Evolutionary conservation across 2,113 vertebrate species (phyloP), one percentile per base, ranked within the genome.

Genomic region (Cyrtonyx montezumae): DNA sequence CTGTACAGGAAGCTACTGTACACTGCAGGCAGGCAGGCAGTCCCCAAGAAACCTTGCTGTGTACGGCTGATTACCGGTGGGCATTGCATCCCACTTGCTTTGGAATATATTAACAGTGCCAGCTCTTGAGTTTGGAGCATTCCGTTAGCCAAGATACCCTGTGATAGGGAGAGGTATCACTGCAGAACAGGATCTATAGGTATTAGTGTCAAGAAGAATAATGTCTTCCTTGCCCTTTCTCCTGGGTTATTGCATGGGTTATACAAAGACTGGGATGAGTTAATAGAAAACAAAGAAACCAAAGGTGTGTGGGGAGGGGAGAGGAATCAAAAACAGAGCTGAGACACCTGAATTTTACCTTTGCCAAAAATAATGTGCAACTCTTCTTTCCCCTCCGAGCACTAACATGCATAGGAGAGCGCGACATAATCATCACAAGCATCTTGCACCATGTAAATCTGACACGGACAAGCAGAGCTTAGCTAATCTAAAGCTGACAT

Each of bases 141-240:
- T 94, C 95, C 82, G 82, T 93, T 95, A 84, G 58, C 95, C 49
- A 63, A 95, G 96, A 87, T 96, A 71, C 66, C 96, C 91, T 9
- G 56, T 87, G 96, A 92, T 93, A 88, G 86, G 83, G 88, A 90
- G 89, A 93, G 88, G 93, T 87, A 93, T 95, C 95, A 70, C 95
- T 55, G 93, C 81, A 66, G 92, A 96, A 89, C 78, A 88, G 95
- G 91, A 91, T 97, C 93, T 91, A 8, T 96, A 96, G 97, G 96
- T 97, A 94, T 97, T 95, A 95, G 92, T 97, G 97, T 98, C 97
- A 97, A 94, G 95, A 97, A 97, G 96, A 97, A 84, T 45, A 97
- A 97, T 96, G 95, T 93, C 95, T 95, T 88, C 68, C 95, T 96
- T 96, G 96, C 95, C 97, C 97, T 96, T 97, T 97, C 95, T 96